Evolutionary conservation across 2,888 invertebrate species (phyloP).

Genomic region (Acrobeloides nanus): DNA sequence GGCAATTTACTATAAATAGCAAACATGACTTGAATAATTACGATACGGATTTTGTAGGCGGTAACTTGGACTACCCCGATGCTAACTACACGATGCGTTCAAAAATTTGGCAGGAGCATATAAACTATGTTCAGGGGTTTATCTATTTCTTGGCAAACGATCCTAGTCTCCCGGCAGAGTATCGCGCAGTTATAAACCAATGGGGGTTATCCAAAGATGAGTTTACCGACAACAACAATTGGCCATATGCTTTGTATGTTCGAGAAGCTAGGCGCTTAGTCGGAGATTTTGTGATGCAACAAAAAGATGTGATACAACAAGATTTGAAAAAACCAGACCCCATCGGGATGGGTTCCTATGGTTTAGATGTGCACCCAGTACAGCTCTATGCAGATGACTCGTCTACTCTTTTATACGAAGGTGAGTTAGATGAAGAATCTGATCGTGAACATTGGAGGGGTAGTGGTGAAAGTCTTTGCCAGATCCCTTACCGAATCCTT

Average conservation of each 20-base stretch:
- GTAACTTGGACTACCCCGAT: background rate
- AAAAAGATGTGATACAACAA: slow-evolving; percentile 3
- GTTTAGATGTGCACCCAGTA: slow-evolving; percentile 1
- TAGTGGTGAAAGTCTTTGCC: background rate
- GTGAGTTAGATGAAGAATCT: no score
- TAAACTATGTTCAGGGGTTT: slow-evolving; percentile 1
- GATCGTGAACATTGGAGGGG: background rate
- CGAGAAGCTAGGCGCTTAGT: background rate
- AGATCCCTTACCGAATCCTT: background rate
- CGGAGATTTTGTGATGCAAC: background rate
- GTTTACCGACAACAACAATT: background rate
- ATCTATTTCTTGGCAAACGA: background rate
- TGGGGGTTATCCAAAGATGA: slow-evolving; percentile 2
- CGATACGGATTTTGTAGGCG: slow-evolving; percentile 1
- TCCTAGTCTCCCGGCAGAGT: background rate
- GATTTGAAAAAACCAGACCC: slow-evolving; percentile 1
- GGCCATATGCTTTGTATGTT: slow-evolving; percentile 5
- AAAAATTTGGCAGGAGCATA: slow-evolving; percentile 1
- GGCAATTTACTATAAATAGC: background rate
- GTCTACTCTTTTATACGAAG: background rate
- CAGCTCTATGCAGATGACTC: slow-evolving; percentile 1
- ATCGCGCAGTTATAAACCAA: background rate
- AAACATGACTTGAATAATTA: slow-evolving; percentile 2
- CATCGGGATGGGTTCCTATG: background rate
- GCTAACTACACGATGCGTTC: background rate